Conservation (phyloP, 2,797 vertebrate species). For the Clarias fuscus region DNA sequence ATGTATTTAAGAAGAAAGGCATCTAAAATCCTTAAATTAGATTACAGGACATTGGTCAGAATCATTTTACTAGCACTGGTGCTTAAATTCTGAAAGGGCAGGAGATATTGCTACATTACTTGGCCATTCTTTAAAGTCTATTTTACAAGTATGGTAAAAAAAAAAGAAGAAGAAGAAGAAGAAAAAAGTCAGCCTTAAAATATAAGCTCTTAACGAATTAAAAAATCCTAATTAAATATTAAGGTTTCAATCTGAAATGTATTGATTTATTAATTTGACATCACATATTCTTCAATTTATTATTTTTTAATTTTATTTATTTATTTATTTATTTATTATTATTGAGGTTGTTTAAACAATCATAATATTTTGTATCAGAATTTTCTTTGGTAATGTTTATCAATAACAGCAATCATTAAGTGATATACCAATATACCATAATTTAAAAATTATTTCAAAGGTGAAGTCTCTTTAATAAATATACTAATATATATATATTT, state of each 20-base stretch:
- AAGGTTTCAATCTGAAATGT: not conserved
- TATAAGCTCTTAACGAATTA: not conserved
- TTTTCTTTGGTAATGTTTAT: not conserved
- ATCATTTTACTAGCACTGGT: not conserved
- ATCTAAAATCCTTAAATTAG: not conserved
- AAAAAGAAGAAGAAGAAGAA: no score
- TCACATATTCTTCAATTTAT: not conserved
- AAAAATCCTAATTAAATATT: not conserved
- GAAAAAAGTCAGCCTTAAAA: not conserved
- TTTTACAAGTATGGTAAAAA: not conserved
- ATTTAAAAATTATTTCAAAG: not conserved
- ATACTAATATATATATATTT: no score
- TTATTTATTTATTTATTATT: not conserved
- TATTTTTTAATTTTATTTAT: no score
- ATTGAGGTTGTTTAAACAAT: not conserved
- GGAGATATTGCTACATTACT: not conserved
- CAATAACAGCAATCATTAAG: not conserved
- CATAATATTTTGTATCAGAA: not conserved
- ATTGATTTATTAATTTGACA: not conserved
- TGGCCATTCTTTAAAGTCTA: no score
- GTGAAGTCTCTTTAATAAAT: not conserved
- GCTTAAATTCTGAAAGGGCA: not conserved
- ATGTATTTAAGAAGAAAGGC: not conserved
- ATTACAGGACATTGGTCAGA: not conserved
- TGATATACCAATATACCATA: not conserved